Base-by-base conservation (phyloP, 2,113 vertebrate genomes). In the Pycnonotus jocosus region DNA sequence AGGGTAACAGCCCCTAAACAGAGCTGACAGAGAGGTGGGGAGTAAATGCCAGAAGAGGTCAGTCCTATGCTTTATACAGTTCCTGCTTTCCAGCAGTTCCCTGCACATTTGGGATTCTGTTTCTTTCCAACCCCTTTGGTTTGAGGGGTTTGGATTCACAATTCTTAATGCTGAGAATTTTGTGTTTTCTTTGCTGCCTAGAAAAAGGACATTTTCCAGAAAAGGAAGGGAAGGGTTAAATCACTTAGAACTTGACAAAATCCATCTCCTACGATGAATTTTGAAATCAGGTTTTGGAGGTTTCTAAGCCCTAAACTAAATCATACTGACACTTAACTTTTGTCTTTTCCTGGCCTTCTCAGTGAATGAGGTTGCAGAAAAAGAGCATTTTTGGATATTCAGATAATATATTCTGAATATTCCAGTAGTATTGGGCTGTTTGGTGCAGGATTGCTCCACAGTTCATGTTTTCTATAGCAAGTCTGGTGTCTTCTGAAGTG, bases 61-160 rank as follows among this genome's bases (percentile, higher is more conserved):
- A 35, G 48, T 74, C 2, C 3, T 12, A 0, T 4, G 37, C 8
- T 74, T 74, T 25, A 19, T n/a, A 12, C 51, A 47, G 1, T 12
- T 47, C 45, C 60, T 72, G 4, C 37, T 77, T 40, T 35, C 69
- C 48, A 12, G 62, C 48, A 61, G 22, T n/a, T 69, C 44, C 47
- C 30, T 7, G 11, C 17, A 8, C 4, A 1, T 51, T 64, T 30
- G 35, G 62, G 42, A 18, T 78, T 56, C 12, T 18, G 0, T 58
- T 84, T 47, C 14, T 74, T 86, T 89, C 72, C 7, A 3, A 2
- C 33, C 9, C 20, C 22, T 37, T 72, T 33, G 20, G 25, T 76
- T 66, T 28, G 57, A 83, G 22, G 33, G 3, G 0, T 51, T 64
- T 79, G 40, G 40, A 19, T 60, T 74, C 21, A 37, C 2, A 1